Conservation (phyloP, 2,113 vertebrate genomes). For the Tor tambroides region DNA sequence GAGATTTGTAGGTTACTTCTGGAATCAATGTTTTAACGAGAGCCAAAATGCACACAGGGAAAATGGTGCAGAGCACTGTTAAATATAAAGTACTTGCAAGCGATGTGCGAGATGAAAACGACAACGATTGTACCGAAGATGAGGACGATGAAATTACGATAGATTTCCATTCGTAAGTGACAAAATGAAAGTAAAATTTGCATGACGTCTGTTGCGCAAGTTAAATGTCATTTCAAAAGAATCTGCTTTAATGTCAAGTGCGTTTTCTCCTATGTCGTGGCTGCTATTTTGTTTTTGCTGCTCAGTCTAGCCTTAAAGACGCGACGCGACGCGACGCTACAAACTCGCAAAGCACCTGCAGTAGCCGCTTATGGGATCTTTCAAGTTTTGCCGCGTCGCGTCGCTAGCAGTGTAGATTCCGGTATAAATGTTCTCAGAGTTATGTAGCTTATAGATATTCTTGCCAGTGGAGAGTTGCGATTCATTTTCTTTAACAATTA, state of each 20-base stretch:
- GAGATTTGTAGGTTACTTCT: neutral
- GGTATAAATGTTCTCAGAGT: neutral
- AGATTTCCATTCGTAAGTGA: conserved; percentile 57
- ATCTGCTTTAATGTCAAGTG: neutral
- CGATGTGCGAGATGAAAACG: conserved; percentile 33
- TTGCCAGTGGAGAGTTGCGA: neutral
- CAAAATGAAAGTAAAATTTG: neutral
- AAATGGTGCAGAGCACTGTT: conserved; percentile 52
- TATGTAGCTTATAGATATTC: neutral
- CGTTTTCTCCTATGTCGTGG: neutral
- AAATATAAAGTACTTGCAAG: conserved; percentile 56
- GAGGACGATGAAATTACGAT: conserved; percentile 52
- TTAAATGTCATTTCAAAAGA: neutral
- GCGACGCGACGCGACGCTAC: neutral
- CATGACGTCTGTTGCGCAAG: neutral
- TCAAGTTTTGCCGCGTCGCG: neutral
- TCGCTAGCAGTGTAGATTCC: neutral
- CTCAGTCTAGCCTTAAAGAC: neutral
- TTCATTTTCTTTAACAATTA: neutral
- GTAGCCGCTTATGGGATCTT: neutral
- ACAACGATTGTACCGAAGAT: neutral
- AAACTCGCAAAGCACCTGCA: neutral
- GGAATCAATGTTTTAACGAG: neutral
- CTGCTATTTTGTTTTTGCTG: neutral
- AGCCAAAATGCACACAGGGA: neutral